phyloP scores from a whole-genome alignment of 2,888 invertebrate species.

The Brachyopa scutellaris region DNA sequence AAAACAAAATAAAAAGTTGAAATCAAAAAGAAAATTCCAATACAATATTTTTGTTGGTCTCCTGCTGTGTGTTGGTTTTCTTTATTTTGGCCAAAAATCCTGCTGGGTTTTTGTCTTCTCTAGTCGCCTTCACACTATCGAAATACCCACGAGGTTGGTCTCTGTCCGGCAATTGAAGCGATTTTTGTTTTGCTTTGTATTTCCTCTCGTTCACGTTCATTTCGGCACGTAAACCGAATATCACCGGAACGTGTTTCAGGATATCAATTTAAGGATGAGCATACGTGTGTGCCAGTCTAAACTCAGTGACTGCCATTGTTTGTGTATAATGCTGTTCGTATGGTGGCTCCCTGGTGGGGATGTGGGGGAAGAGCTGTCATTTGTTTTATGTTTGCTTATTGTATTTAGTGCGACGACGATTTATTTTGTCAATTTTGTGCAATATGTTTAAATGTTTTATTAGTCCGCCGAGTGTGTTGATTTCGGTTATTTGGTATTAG shows the following conservation, averaged over 20 bases:
- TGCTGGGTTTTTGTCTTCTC: constrained; percentile 50
- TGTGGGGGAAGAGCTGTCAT: neutral
- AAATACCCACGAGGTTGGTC: constrained; percentile 53
- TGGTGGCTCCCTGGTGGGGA: too few relatives aligned
- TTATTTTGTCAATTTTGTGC: constrained; percentile 72
- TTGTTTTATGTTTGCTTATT: constrained; percentile 72
- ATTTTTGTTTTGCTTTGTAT: neutral
- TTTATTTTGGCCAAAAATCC: constrained; percentile 38
- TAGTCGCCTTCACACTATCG: constrained; percentile 61
- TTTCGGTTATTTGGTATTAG: constrained; percentile 38
- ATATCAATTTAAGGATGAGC: constrained; percentile 72
- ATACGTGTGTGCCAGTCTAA: constrained; percentile 69
- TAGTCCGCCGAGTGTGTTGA: constrained; percentile 59
- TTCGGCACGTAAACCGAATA: constrained; percentile 71
- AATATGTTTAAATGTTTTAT: constrained; percentile 71
- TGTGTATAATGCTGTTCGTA: too few relatives aligned
- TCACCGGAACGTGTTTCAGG: constrained; percentile 71
- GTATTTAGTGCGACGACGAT: constrained; percentile 70
- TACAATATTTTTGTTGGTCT: constrained; percentile 52
- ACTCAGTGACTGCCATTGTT: constrained; percentile 24
- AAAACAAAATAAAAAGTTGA: constrained; percentile 18
- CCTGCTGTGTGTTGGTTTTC: constrained; percentile 7
- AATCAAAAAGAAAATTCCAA: constrained; percentile 30
- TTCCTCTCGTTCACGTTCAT: constrained; percentile 62
- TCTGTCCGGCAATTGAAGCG: constrained; percentile 53